phyloP scores from a whole-genome alignment of 2,888 invertebrate species.

The Chouioia cunea region DNA sequence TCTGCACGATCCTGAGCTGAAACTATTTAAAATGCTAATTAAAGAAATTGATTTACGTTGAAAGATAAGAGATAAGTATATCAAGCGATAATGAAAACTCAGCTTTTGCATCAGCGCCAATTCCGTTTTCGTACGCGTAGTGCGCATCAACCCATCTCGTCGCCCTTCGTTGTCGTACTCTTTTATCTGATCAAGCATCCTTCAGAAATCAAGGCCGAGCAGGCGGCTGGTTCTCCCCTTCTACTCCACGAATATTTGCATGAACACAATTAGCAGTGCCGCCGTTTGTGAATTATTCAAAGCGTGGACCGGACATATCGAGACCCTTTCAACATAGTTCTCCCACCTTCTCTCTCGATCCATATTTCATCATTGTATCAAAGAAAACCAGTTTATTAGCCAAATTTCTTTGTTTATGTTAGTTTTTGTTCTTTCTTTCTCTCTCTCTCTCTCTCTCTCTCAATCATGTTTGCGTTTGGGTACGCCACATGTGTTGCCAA shows the following conservation, averaged over 20 bases:
- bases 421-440: not conserved
- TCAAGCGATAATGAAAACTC: conserved; percentile 4
- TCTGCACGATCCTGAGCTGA: too few relatives aligned
- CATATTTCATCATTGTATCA: conserved; percentile 30
- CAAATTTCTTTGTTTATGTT: conserved; percentile 18
- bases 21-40: conserved; percentile 33
- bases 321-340: not conserved
- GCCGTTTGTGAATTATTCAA: conserved; percentile 65
- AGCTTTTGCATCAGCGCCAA: not conserved
- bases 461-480: too few relatives aligned
- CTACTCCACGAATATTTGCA: conserved; percentile 57
- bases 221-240: conserved; percentile 20
- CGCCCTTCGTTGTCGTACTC: conserved; percentile 46
- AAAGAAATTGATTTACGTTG: conserved; percentile 35
- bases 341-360: conserved; percentile 30
- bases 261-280: conserved; percentile 65
- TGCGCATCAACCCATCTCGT: not conserved
- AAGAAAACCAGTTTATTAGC: conserved; percentile 16
- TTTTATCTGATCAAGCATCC: conserved; percentile 58
- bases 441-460: too few relatives aligned
- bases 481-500: too few relatives aligned
- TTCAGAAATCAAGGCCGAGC: conserved; percentile 60
- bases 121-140: conserved; percentile 37
- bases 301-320: conserved; percentile 52
- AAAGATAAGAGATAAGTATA: conserved; percentile 17